Evolutionary conservation across 2,797 vertebrate species (phyloP).

Genomic region (Podarcis lilfordi): DNA sequence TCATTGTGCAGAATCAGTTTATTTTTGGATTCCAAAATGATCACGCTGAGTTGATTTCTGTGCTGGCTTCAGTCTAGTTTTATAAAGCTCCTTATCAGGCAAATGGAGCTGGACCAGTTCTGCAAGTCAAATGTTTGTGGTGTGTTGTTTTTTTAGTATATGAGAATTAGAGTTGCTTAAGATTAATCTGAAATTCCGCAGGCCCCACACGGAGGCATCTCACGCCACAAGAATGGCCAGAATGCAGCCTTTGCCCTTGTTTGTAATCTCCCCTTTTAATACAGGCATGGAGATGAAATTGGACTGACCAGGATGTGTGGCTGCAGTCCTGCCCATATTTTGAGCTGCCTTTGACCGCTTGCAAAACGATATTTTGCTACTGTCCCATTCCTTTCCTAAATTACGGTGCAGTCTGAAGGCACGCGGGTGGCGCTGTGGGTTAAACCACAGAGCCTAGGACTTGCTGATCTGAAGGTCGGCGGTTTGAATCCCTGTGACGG

Average conservation of each 20-base stretch:
- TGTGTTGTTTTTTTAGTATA: background rate
- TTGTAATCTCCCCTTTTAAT: background rate
- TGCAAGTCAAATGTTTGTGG: background rate
- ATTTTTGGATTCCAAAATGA: no score
- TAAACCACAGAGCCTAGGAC: no score
- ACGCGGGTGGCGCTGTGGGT: no score
- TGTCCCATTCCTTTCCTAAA: background rate
- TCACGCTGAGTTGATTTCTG: conserved; percentile 2
- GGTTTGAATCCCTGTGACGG: no score
- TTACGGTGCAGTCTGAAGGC: background rate
- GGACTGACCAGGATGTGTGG: background rate
- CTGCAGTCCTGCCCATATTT: background rate
- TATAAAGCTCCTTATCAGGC: background rate
- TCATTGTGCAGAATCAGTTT: no score
- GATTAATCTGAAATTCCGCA: background rate
- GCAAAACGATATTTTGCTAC: background rate
- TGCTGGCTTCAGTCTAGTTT: background rate
- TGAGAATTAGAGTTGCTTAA: background rate
- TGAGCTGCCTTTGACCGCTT: background rate
- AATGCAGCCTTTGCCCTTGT: background rate
- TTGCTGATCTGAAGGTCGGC: no score
- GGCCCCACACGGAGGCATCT: background rate
- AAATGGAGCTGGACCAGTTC: no score
- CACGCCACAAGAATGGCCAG: background rate
- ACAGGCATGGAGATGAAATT: no score